phyloP scores from a whole-genome alignment of 2,113 vertebrate genomes.

The Lophotis ruficrista region DNA sequence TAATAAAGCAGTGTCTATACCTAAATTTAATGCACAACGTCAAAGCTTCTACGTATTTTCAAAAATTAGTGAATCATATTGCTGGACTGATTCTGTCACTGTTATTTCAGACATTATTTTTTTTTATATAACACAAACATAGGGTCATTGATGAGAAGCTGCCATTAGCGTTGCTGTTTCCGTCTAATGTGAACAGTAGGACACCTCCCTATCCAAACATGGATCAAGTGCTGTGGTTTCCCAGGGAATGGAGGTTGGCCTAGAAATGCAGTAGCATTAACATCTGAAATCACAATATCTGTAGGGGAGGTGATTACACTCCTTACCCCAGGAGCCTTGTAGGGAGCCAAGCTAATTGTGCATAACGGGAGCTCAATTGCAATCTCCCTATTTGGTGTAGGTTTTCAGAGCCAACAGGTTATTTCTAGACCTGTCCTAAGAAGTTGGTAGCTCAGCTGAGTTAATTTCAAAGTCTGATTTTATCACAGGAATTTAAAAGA shows the following conservation, averaged over 20 bases:
- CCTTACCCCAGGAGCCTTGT: not conserved
- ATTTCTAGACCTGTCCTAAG: not conserved
- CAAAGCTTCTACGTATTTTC: not conserved
- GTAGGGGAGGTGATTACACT: not conserved
- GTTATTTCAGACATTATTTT: not conserved
- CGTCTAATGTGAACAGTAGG: not conserved
- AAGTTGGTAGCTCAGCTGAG: not conserved
- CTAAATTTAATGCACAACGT: not conserved
- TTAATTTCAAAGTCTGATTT: not conserved
- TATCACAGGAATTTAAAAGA: not conserved
- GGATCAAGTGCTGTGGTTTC: not conserved
- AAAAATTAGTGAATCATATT: not conserved
- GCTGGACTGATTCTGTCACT: not conserved
- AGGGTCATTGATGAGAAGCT: not conserved
- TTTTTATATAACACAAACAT: not conserved
- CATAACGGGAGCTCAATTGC: not conserved
- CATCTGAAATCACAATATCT: not conserved
- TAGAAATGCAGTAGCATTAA: not conserved
- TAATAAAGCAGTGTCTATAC: conserved; percentile 16
- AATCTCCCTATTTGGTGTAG: not conserved
- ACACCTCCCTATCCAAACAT: rapidly evolving
- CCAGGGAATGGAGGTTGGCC: not conserved
- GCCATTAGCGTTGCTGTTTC: not conserved
- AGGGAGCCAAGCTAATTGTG: not conserved
- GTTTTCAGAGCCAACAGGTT: not conserved